A percentile compares a stretch with the other conserved stretches of the same genome.
These are phyloP conservation scores for Ophraella communa DNA, from an alignment of 2,888 invertebrate species.

Conservation along the genomic window DNA sequence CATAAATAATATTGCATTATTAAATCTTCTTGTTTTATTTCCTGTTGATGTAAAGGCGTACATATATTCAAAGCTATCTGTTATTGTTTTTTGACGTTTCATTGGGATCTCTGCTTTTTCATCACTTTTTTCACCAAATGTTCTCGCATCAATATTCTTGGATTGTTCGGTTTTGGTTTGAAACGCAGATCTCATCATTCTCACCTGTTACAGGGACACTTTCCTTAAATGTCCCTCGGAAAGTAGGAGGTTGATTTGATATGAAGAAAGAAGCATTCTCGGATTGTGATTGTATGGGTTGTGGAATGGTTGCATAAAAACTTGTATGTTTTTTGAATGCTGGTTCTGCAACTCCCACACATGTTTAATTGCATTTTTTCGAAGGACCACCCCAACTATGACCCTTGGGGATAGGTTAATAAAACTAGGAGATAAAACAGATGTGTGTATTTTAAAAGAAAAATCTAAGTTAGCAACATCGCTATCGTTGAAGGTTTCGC, in stretches of 20 bases:
- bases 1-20: slow-evolving; percentile 9
- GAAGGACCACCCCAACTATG: no score
- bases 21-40: slow-evolving; percentile 1
- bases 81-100: slow-evolving; percentile 5
- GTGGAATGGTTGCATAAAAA: no score
- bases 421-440: no score
- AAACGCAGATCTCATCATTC: background rate
- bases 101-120: background rate
- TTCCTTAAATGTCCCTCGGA: background rate
- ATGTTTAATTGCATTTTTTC: no score
- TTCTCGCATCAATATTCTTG: background rate
- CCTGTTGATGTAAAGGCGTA: background rate
- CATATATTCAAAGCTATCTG: background rate
- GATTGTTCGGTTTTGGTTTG: background rate
- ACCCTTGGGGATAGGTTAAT: no score
- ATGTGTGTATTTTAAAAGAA: no score
- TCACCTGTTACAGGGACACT: background rate
- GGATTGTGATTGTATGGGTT: no score
- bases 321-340: no score
- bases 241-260: background rate
- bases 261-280: background rate
- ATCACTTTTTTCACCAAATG: background rate
- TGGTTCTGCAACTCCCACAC: no score
- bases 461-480: no score
- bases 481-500: no score